phyloP scores from a whole-genome alignment of 2,888 invertebrate species.

The Pristionchus mayeri region DNA sequence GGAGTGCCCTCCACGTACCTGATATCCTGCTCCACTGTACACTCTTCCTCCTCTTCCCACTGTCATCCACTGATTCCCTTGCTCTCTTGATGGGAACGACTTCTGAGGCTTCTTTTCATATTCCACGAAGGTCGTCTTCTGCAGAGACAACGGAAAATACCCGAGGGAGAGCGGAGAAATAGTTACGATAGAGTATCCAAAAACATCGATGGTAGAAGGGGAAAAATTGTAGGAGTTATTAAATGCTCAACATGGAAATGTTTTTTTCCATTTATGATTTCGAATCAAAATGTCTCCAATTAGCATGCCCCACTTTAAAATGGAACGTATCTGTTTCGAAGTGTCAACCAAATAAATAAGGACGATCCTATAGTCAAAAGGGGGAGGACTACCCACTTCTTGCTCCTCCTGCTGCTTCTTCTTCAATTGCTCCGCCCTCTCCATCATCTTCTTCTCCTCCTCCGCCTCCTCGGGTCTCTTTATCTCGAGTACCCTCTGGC shows the following conservation, averaged over 20 bases:
- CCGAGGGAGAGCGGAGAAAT: no score
- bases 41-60: neutral
- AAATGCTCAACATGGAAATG: no score
- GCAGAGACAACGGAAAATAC: no score
- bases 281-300: no score
- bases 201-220: no score
- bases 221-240: no score
- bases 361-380: no score
- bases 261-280: no score
- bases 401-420: neutral
- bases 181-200: no score
- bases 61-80: neutral
- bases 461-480: neutral
- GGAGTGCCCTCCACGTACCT: neutral
- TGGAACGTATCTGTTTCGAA: neutral
- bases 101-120: neutral
- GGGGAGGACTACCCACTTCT: no score
- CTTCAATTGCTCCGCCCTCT: neutral
- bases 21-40: neutral
- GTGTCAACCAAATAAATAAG: no score
- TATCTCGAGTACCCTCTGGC: constrained; percentile 32
- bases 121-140: neutral
- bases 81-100: no score
- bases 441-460: constrained; percentile 6
- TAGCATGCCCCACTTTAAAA: neutral